Base-by-base conservation (phyloP, 1,140 invertebrate species). In the Drosophila sp. region DNA sequence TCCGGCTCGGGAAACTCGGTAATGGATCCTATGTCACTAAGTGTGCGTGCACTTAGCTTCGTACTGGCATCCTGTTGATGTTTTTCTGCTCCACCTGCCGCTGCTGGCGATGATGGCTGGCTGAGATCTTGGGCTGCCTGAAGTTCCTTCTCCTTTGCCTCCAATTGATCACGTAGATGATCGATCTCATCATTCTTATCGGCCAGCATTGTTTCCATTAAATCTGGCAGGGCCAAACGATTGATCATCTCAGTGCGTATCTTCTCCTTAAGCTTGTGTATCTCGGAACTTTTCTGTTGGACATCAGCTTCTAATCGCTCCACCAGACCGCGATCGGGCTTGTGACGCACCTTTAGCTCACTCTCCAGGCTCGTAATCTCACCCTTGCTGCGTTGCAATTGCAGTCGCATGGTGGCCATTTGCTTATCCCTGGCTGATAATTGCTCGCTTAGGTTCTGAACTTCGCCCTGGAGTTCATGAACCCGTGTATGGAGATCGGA, bases 141-240 rank as follows among this genome's bases (percentile, higher is more conserved):
- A 30, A 92, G 30, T 30, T 91, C 90, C 23, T 80, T 90, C 17
- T 91, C 90, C 60, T 80, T 91, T 2, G 76, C 70, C 23, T 91
- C 76, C n/a, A 92, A 40, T 63, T 94, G 94, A 1, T 93, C 92
- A 29, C 93, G 93, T 4, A 96, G 71, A 47, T 93, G 92, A 78
- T 95, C 94, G 27, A 95, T 95, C 75, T 95, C 95, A 38, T 94
- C 94, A 73, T 95, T 95, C 73, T 95, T 95, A 68, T 95, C 95
- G 0, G 94, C 93, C 57, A 96, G 80, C 82, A 95, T 94, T 23
- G 93, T 93, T 68, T 95, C 94, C 57, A 95, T 93, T 11, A 95
- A 69, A 85, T 93, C 93, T 0, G 94, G 94, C 23, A 95, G 70
- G 11, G 92, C 87, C 50, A 93, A 72, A 2, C 92, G 92, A 55